These are phyloP conservation scores for Corythaeola cristata DNA, from an alignment of 2,113 vertebrate genomes.

Conservation along the genomic window DNA sequence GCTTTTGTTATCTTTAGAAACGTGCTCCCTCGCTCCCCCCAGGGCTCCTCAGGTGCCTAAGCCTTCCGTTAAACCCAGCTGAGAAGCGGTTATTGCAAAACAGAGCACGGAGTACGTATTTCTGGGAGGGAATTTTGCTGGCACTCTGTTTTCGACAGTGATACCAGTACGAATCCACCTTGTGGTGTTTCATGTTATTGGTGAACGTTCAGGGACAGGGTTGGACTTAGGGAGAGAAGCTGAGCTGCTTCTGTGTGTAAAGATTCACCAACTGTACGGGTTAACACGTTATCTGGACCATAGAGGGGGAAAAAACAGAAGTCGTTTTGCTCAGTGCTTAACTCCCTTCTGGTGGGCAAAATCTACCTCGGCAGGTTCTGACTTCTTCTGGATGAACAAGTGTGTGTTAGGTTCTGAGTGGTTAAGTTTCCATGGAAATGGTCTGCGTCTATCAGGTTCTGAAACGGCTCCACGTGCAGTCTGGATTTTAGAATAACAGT, in stretches of 20 bases:
- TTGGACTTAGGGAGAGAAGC: background rate
- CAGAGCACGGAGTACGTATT: background rate
- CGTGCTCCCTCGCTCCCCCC: fast-evolving
- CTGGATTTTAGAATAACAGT: background rate
- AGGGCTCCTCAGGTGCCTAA: background rate
- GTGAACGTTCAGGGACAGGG: fast-evolving
- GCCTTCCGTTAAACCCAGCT: background rate
- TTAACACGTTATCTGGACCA: background rate
- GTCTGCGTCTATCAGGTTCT: background rate
- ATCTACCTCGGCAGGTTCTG: conserved; percentile 15
- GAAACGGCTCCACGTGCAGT: background rate
- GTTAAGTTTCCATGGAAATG: conserved; percentile 65
- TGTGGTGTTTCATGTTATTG: fast-evolving
- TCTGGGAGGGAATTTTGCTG: background rate
- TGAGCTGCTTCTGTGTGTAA: background rate
- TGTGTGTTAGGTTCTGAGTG: background rate
- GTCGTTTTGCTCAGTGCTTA: background rate
- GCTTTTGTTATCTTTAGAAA: background rate
- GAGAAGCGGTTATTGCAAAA: background rate
- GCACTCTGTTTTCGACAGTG: background rate
- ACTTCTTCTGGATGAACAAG: background rate
- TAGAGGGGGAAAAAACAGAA: too few relatives aligned
- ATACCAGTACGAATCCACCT: background rate
- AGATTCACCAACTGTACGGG: background rate
- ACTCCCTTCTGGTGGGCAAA: background rate